Base-by-base conservation (phyloP, 2,113 vertebrate genomes). In the Tupaia tana region DNA sequence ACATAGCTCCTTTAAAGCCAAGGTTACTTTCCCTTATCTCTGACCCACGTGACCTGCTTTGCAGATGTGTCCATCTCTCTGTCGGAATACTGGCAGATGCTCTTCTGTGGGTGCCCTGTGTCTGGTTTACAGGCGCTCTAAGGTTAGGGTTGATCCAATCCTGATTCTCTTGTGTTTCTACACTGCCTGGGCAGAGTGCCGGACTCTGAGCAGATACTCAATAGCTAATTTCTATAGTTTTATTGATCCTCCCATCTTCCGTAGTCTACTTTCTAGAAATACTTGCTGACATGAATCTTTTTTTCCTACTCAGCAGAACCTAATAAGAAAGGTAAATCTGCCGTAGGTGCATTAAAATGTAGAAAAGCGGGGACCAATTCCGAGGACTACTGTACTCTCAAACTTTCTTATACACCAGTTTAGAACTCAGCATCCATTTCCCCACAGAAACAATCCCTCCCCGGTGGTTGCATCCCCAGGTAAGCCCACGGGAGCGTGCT, bases 231-330 rank as follows among this genome's bases (percentile, higher is more conserved):
- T 91, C 81, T 22, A n/a, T 27, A 63, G 91, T 91, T 92, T 91
- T 86, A 92, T 95, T 92, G 96, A 96, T 94, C 83, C 73, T 84
- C 90, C 61, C 61, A 59, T 90, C 91, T 95, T 95, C 93, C 95
- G 43, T 95, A 91, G 73, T 97, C 71, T 84, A 29, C 89, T 95
- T 96, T 82, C 89, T 75, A 88, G 64, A 95, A 93, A 95, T 92
- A 94, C 71, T 84, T 89, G 94, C 91, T 96, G 94, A 96, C 87
- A 56, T 61, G 91, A 69, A 93, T 95, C 86, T 96, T 93, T 83
- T 91, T 89, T 89, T 91, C 67, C 58, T 84, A 58, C 71, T 95
- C 70, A 94, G 91, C 67, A 91, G 66, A 96, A 91, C 24, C 54
- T 82, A 79, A 64, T 73, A 58, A 94, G 91, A 79, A 93, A 91